Base-by-base conservation (phyloP, 1,140 invertebrate genomes). In the Drosophila kanapiae region DNA sequence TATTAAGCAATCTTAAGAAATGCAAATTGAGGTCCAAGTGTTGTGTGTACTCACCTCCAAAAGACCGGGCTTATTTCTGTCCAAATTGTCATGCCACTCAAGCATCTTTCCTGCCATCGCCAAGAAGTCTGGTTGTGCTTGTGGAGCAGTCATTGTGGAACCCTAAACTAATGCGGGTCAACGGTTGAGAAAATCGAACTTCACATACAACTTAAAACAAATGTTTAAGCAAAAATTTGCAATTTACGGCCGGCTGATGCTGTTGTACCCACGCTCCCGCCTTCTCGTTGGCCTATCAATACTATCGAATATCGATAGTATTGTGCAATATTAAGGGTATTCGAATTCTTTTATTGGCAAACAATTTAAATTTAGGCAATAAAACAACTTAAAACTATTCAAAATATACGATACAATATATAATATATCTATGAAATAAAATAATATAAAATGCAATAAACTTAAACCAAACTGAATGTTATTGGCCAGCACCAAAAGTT, bases 21-120 rank as follows among this genome's bases (percentile, higher is more conserved):
- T 16, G 6, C 23, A 10, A 54, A 33, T 4, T 42, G 14, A 13
- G 7, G 18, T 6, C 31, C 43, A 37, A 47, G 7, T 33, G n/a
- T 23, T 23, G 8, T 56, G 8, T 56, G 2, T 40, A 49, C 37
- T 63, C 58, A 93, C 92, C 59, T 93, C 92, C 9, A 92, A 54
- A 7, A 93, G 63, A 35, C 91, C 84, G 37, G 91, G 90, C 61
- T 87, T 80, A 43, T 79, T 68, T 51, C 78, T 76, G 64, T 93
- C 92, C 18, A 72, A 56, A 33, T 65, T 71, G 37, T 93, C 91
- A 53, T 92, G 78, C 58, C 63, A 78, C 29, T 92, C 92, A n/a
- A 93, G 75, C 84, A 92, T 91, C 51, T 78, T 92, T 35, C 86
- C 92, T 6, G 92, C 92, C 16, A 71, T 74, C 43, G 82, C 65